Base-by-base conservation (phyloP, 2,113 vertebrate species). In the Dissostichus mawsoni region DNA sequence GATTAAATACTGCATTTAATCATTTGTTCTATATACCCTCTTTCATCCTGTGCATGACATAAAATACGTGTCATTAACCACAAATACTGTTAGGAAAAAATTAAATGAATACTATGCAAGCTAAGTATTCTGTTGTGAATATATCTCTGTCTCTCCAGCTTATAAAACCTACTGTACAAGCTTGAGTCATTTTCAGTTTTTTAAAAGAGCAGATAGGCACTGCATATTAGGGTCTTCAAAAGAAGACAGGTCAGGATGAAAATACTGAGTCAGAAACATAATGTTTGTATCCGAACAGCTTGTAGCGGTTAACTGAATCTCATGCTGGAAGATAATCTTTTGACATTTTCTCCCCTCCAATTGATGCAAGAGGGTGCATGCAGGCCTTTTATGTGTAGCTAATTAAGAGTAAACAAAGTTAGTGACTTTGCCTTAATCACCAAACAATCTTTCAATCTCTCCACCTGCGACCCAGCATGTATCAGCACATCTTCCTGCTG, bases 401-500 rank as follows among this genome's bases (percentile, higher is more conserved):
- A 41, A 36, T 13, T 51, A 9, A 47, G 23, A 75, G 59, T 29
- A 74, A 56, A 63, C 4, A 36, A 63, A 48, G 1, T 17, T 33
- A 55, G 20, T 8, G 17, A 29, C 16, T 53, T 64, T 62, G 2
- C 47, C 44, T 63, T 12, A 53, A 73, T 4, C 17, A 29, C 14
- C 1, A 3, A 11, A 11, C 12, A 65, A 58, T 59, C 47, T 69
- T 23, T 11, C 9, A 20, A 41, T 75, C 63, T 61, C 20, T 52
- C 4, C 18, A 29, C 55, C 65, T 41, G 20, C 74, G 20, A 29
- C 14, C 36, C 45, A 25, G 44, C 33, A 12, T 55, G 56, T 59
- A 3, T 33, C 56, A 70, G 18, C 10, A 55, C 55, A 17, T 50
- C 47, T 53, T 82, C 57, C 78, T 78, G 61, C 81, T 82, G 61